Evolutionary conservation across 2,113 vertebrate species (phyloP).

Genomic region (Anarrhichthys ocellatus): DNA sequence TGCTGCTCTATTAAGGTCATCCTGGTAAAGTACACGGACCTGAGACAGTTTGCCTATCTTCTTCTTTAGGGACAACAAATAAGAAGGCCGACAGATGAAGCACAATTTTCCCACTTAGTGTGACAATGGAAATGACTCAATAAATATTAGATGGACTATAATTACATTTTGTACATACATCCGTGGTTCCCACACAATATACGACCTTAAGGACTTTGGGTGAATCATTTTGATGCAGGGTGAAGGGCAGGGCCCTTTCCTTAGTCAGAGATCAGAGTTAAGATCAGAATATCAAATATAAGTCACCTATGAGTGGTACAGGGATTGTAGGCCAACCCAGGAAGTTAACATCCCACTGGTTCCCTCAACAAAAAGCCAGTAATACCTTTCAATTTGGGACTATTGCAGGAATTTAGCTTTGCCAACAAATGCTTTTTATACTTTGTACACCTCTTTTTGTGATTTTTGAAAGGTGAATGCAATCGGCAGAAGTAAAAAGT

Average conservation of each 20-base stretch:
- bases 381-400: too few species aligned
- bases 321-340: too few species aligned
- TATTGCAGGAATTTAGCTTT: too few species aligned
- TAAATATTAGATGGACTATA: neutral
- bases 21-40: constrained; percentile 12
- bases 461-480: neutral
- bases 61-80: neutral
- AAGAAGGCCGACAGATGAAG: neutral
- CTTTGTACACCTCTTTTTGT: too few species aligned
- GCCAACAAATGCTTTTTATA: too few species aligned
- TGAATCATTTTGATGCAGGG: neutral
- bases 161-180: neutral
- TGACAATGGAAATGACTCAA: neutral
- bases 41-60: neutral
- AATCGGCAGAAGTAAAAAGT: neutral
- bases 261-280: too few species aligned
- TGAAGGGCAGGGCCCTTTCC: neutral
- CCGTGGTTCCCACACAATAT: neutral
- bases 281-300: neutral
- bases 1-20: constrained; percentile 50
- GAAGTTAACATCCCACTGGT: too few species aligned
- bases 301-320: neutral
- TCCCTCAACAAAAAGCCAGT: too few species aligned
- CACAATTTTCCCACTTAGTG: neutral
- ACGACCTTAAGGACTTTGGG: neutral